Evolutionary conservation across 2,113 vertebrate genomes (phyloP).

Genomic region (Furnarius figulus): DNA sequence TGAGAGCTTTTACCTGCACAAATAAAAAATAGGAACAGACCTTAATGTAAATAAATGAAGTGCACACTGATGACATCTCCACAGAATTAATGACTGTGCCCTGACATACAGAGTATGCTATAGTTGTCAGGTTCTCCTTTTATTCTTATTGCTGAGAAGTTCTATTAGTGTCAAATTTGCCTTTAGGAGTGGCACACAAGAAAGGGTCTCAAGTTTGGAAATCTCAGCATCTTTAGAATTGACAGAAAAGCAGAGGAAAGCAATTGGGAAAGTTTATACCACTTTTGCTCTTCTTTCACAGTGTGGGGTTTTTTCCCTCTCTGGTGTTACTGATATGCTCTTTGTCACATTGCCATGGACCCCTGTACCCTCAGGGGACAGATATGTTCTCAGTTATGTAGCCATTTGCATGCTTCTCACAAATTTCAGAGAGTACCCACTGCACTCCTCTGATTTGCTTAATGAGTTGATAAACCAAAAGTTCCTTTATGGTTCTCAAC

Average conservation of each 20-base stretch:
- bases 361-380: background rate
- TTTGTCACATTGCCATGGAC: background rate
- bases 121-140: background rate
- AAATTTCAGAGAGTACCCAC: background rate
- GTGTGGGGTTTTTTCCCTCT: background rate
- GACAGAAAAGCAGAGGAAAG: background rate
- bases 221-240: background rate
- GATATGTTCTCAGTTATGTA: background rate
- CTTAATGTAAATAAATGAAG: background rate
- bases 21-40: background rate
- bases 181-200: background rate
- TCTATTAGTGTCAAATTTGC: background rate
- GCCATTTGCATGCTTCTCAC: background rate
- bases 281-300: background rate
- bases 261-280: background rate
- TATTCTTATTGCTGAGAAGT: background rate
- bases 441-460: background rate
- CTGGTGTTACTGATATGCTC: background rate
- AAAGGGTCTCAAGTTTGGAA: background rate
- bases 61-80: background rate
- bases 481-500: background rate
- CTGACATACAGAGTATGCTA: background rate
- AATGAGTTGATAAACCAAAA: background rate
- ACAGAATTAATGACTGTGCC: slow-evolving; percentile 5
- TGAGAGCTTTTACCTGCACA: slow-evolving; percentile 85